Evolutionary conservation across 2,113 vertebrate species (phyloP), one percentile per base, ranked within the genome.

Genomic region (Toxotes jaculatrix): DNA sequence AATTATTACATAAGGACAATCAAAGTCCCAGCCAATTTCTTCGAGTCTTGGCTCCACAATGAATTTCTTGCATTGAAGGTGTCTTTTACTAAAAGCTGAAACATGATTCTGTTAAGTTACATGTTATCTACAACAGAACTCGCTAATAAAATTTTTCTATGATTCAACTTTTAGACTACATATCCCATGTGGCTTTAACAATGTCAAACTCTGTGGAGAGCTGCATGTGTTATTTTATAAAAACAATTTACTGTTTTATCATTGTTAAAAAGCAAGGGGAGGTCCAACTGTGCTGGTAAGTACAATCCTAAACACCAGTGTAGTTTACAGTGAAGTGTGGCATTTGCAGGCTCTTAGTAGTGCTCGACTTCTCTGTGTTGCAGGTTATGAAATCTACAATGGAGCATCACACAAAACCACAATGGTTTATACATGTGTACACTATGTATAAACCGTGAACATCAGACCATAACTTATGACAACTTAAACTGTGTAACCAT

Each of bases 51-150:
- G 38, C 45, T 49, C 16, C 45, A 49, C 45, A 19, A 19, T 49
- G 45, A 49, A 17, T 64, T n/a, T 45, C 64, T 64, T 47, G 27
- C 36, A 23, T 45, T 9, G 11, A 51, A 8, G 7, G 42, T 72
- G 47, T 57, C 31, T 60, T 80, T 65, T 45, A 79, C 27, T 56
- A 21, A 23, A 72, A 47, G 14, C 45, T 63, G 47, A 23, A 64
- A 66, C 49, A 32, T 76, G 40, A 77, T 43, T 64, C 23, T 14
- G 32, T 11, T 6, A 45, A 19, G 7, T 77, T 43, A 53, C 55
- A 55, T n/a, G 7, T 17, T 43, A 17, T 32, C n/a, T 60, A 31
- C 55, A 61, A 14, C 32, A 36, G 36, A n/a, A 55, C 27, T 7
- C 1, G 0, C 23, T 65, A 17, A 17, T 36, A 51, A 12, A 17